Evolutionary conservation across 2,797 vertebrate species (phyloP).

Genomic region (Cuniculus paca): DNA sequence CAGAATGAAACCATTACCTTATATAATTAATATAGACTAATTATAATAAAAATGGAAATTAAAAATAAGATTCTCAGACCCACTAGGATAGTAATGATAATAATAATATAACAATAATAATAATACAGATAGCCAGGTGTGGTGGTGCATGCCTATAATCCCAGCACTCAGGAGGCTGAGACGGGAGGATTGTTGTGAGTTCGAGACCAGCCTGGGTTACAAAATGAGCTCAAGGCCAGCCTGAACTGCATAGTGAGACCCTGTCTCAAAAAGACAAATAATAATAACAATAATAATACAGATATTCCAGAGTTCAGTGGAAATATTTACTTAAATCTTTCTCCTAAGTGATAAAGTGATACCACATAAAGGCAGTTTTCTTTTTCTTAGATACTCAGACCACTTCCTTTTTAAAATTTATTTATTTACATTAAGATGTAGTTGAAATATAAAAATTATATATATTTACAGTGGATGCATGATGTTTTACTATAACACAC

Average conservation of each 20-base stretch:
- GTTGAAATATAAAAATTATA: background rate
- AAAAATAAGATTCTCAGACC: background rate
- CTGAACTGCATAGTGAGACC: no score
- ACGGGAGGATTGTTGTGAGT: no score
- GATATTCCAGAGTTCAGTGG: background rate
- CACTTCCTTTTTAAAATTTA: background rate
- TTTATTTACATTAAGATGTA: background rate
- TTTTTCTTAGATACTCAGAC: background rate
- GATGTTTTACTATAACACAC: background rate
- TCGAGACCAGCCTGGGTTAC: no score
- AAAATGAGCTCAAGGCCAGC: no score
- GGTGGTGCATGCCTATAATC: no score
- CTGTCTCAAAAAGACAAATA: no score
- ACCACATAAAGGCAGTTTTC: background rate
- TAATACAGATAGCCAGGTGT: background rate
- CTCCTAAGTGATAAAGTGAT: conserved; percentile 44
- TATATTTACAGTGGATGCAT: background rate
- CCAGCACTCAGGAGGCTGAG: no score
- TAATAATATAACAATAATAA: background rate
- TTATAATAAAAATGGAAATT: background rate
- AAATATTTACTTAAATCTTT: conserved; percentile 51
- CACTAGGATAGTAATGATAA: background rate
- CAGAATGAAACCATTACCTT: background rate
- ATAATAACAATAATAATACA: background rate
- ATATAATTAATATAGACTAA: background rate